Conservation (phyloP, 2,888 invertebrate species). For the Acronicta alni region DNA sequence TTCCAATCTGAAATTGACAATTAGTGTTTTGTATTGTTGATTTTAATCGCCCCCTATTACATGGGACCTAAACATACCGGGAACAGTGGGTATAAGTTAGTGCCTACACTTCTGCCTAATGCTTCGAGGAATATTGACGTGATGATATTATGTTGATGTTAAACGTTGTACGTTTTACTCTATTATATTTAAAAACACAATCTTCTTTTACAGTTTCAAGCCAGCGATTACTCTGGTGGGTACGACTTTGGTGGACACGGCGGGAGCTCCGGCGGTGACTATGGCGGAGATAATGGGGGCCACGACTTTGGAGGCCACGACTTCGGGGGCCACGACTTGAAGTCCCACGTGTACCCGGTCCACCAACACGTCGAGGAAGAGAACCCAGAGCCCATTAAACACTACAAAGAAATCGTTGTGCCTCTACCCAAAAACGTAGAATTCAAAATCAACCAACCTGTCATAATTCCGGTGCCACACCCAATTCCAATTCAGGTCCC, state of each 20-base stretch:
- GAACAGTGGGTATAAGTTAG: too few species aligned
- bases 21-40: too few species aligned
- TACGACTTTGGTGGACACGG: conserved; percentile 62
- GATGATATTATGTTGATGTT: too few species aligned
- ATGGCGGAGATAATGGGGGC: conserved; percentile 58
- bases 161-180: too few species aligned
- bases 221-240: conserved; percentile 76
- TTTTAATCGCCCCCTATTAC: too few species aligned
- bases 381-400: conserved; percentile 91
- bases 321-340: conserved; percentile 74
- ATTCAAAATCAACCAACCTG: conserved; percentile 88
- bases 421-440: conserved; percentile 91
- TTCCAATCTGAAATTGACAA: too few species aligned
- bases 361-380: conserved; percentile 92
- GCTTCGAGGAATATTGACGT: too few species aligned
- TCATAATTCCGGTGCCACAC: conserved; percentile 90
- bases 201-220: conserved; percentile 71
- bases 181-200: too few species aligned
- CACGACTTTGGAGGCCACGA: conserved; percentile 54
- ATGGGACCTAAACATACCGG: too few species aligned
- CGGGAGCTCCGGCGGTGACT: conserved; percentile 50
- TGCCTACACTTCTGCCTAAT: too few species aligned
- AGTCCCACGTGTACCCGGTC: conserved; percentile 87
- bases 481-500: conserved; percentile 92
- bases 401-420: conserved; percentile 91